These are phyloP conservation scores for Sciurus niger DNA, from an alignment of 2,113 vertebrate species.

Conservation along the genomic window DNA sequence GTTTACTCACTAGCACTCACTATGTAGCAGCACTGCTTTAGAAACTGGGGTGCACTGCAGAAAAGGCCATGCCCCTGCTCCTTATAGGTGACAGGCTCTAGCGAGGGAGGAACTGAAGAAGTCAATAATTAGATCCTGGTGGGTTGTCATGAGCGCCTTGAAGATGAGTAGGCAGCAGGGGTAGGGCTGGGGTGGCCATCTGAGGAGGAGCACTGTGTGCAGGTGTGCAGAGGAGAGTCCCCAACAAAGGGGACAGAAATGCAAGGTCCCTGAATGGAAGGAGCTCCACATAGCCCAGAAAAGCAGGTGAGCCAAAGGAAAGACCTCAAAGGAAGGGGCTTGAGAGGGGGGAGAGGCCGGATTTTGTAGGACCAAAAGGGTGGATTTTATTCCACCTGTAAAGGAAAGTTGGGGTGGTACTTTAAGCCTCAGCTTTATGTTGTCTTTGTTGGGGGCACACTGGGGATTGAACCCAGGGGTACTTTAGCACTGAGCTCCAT, in stretches of 20 bases:
- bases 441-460: too few relatives aligned
- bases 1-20: not conserved
- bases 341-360: not conserved
- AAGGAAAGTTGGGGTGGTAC: not conserved
- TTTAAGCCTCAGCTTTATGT: not conserved
- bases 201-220: not conserved
- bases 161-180: not conserved
- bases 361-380: not conserved
- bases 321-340: not conserved
- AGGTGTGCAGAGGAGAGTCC: too few relatives aligned
- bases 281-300: not conserved
- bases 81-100: not conserved
- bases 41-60: not conserved
- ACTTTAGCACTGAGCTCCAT: too few relatives aligned
- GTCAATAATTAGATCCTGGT: not conserved
- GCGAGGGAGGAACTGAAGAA: not conserved
- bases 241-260: not conserved
- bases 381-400: not conserved
- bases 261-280: not conserved
- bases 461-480: too few relatives aligned
- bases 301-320: not conserved
- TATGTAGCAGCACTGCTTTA: not conserved
- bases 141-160: not conserved
- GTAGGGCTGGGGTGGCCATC: not conserved
- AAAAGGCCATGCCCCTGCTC: too few relatives aligned